phyloP scores from a whole-genome alignment of 2,113 vertebrate species.

The Baryphthengus martii region DNA sequence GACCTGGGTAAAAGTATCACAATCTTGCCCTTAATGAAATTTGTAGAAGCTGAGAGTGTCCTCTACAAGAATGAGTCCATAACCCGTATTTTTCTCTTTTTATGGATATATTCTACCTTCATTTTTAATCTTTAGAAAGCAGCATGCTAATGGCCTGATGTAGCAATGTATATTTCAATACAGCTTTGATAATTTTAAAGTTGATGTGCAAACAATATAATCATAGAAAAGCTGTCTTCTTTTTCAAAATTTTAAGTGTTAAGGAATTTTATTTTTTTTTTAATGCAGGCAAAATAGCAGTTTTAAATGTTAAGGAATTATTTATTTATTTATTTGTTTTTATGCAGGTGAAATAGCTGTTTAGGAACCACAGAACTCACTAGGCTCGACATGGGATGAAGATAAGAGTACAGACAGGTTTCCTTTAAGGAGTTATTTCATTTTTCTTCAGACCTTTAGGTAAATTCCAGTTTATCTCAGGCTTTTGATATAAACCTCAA shows the following conservation, averaged over 20 bases:
- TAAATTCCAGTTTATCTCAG: background rate
- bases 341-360: background rate
- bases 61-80: background rate
- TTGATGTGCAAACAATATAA: background rate
- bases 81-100: constrained; percentile 1
- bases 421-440: background rate
- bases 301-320: background rate
- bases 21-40: background rate
- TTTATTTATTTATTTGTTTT: background rate
- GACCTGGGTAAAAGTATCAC: background rate
- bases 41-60: background rate
- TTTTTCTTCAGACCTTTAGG: background rate
- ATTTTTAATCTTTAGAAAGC: background rate
- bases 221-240: background rate
- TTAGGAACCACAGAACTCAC: background rate
- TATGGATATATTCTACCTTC: background rate
- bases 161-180: background rate
- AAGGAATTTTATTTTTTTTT: background rate
- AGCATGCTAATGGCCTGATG: background rate
- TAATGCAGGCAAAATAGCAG: background rate
- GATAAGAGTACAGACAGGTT: background rate
- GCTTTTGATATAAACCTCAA: background rate
- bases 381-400: background rate
- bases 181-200: background rate
- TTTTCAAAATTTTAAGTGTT: background rate